Conservation (phyloP, 2,113 vertebrate species). For the Eulemur rufifrons region DNA sequence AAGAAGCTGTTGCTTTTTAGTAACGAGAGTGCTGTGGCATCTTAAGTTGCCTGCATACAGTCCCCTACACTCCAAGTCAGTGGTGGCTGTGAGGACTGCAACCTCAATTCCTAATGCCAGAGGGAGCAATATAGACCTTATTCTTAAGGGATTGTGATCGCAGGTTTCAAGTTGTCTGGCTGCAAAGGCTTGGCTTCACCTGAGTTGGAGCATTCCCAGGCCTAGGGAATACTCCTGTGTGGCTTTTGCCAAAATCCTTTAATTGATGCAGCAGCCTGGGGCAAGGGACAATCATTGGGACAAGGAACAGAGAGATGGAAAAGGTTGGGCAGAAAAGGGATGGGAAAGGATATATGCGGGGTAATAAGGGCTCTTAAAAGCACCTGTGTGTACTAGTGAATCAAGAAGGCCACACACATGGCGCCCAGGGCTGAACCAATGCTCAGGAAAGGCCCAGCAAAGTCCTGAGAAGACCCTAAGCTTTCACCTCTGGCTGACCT, state of each 20-base stretch:
- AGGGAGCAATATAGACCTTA: background rate
- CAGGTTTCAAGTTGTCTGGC: background rate
- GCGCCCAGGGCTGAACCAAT: background rate
- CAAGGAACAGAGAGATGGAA: background rate
- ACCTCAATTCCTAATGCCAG: constrained; percentile 11
- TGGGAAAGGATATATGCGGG: background rate
- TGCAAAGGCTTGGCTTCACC: background rate
- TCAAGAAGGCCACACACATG: background rate
- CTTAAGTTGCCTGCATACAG: background rate
- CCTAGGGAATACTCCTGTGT: background rate
- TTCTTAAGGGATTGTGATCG: background rate
- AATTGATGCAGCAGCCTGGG: background rate
- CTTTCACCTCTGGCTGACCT: background rate
- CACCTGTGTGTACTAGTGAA: background rate
- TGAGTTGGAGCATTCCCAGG: background rate
- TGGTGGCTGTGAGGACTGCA: background rate
- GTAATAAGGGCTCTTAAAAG: background rate
- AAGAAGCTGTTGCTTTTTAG: background rate
- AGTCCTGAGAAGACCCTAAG: background rate
- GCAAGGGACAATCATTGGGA: background rate
- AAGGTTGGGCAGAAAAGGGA: background rate
- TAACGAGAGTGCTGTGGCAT: background rate
- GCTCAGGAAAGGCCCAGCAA: background rate
- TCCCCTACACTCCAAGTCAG: background rate
- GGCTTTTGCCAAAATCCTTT: background rate